Percentiles rank a stretch among this genome's conserved stretches.
Conservation (phyloP, 1,140 invertebrate species). For the Bursaphelenchus mucronatus region DNA sequence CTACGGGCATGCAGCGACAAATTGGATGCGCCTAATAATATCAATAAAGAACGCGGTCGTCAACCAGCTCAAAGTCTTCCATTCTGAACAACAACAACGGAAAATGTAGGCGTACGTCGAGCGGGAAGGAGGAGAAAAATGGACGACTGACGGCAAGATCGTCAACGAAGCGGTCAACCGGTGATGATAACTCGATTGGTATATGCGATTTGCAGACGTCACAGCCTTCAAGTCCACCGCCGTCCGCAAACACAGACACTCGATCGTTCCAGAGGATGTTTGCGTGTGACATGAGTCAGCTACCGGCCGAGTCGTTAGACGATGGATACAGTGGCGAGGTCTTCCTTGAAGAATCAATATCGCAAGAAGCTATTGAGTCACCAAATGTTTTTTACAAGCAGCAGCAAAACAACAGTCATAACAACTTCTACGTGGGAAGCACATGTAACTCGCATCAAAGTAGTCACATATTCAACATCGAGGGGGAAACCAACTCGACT, state of each 20-base stretch:
- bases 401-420: no score
- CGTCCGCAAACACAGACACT: not conserved
- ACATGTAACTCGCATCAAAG: no score
- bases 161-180: conserved; percentile 12
- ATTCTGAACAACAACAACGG: conserved; percentile 13
- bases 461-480: no score
- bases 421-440: no score
- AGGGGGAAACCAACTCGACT: no score
- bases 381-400: no score
- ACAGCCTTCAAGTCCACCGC: not conserved
- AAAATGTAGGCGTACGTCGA: no score
- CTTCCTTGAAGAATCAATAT: no score
- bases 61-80: conserved; percentile 11
- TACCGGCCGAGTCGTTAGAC: conserved; percentile 42
- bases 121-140: conserved; percentile 3
- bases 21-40: conserved; percentile 34
- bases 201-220: not conserved
- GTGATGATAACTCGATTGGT: no score
- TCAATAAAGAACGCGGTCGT: conserved; percentile 15
- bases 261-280: conserved; percentile 47
- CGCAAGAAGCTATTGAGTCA: no score
- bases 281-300: conserved; percentile 49
- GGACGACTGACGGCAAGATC: conserved; percentile 13
- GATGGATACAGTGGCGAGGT: not conserved
- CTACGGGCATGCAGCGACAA: conserved; percentile 52